Percentiles rank a stretch among this genome's conserved stretches.
Evolutionary conservation across 2,888 invertebrate species (phyloP).

Genomic region (Hypercompe scribonia): DNA sequence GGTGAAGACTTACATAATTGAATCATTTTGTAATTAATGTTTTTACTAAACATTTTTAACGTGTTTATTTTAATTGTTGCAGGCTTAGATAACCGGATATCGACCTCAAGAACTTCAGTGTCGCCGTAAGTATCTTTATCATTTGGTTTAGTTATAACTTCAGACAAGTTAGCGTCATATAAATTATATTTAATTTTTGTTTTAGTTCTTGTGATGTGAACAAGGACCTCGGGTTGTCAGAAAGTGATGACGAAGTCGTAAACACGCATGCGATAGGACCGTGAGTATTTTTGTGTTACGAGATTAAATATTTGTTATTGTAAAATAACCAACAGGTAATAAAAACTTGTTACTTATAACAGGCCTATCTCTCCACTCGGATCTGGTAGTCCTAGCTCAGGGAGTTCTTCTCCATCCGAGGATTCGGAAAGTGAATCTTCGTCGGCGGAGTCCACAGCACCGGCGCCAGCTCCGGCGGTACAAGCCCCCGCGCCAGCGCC

Average conservation of each 20-base stretch:
- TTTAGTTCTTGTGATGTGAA: constrained; percentile 72
- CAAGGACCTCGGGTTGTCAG: constrained; percentile 91
- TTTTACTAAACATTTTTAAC: constrained; percentile 32
- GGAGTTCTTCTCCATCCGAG: constrained; percentile 72
- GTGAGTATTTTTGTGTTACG: constrained; percentile 64
- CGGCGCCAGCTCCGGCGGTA: constrained; percentile 82
- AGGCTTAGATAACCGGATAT: constrained; percentile 84
- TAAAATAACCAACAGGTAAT: not conserved
- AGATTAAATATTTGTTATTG: not conserved
- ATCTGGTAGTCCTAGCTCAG: constrained; percentile 80
- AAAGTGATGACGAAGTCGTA: constrained; percentile 91
- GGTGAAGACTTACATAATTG: constrained; percentile 5
- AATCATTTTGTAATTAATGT: constrained; percentile 26
- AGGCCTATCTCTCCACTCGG: constrained; percentile 82
- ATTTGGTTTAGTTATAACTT: not conserved
- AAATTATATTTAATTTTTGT: not conserved
- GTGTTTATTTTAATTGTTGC: constrained; percentile 61
- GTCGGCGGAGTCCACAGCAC: constrained; percentile 88
- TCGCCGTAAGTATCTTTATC: constrained; percentile 79
- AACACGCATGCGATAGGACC: constrained; percentile 77
- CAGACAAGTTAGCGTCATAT: not conserved
- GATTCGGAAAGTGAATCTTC: constrained; percentile 81
- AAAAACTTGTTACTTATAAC: constrained; percentile 30
- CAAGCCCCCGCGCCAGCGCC: constrained; percentile 64
- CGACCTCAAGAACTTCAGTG: constrained; percentile 79